Evolutionary conservation across 2,113 vertebrate genomes (phyloP), one percentile per base, ranked within the genome.

Genomic region (Chionis minor): DNA sequence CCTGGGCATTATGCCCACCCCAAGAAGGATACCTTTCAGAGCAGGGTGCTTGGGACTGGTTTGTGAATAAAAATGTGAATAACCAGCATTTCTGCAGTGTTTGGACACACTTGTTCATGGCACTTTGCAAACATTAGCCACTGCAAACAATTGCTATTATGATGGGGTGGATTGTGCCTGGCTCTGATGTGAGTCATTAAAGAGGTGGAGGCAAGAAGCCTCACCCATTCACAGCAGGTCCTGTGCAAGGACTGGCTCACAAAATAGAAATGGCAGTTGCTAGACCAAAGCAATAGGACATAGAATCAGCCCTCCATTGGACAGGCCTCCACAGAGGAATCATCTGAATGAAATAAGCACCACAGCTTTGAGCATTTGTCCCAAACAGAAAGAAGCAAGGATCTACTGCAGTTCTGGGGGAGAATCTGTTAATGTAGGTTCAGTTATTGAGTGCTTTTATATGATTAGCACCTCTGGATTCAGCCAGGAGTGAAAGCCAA

Each of bases 101-200:
- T 88, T 67, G 26, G 42, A 86, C 51, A 81, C 26, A 24, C 27
- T 91, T 87, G 74, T 89, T 91, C 70, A 35, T 10, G 44, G 54
- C 42, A 62, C 32, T 96, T 90, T 74, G 71, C 84, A 96, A 96
- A 94, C 58, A 95, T 90, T 95, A 96, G 73, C 84, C 62, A 77
- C 73, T 73, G 63, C 55, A 84, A 96, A 91, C 86, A 94, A 93
- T 78, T 83, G 71, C 55, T 93, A 45, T 91, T 96, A 91, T 90
- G 84, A 77, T 59, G 71, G 86, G 66, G 73, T 73, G 38, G 28
- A 74, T 71, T 91, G 62, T 88, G 45, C 51, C 58, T 77, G 56
- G 80, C 65, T 86, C 52, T 92, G 61, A 65, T 82, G 77, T 47
- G 62, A 82, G 66, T 95, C 86, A 91, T 90, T 91, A 59, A 94